These are phyloP conservation scores for Phyllostomus discolor DNA, from an alignment of 2,113 vertebrate genomes.

Conservation along the genomic window DNA sequence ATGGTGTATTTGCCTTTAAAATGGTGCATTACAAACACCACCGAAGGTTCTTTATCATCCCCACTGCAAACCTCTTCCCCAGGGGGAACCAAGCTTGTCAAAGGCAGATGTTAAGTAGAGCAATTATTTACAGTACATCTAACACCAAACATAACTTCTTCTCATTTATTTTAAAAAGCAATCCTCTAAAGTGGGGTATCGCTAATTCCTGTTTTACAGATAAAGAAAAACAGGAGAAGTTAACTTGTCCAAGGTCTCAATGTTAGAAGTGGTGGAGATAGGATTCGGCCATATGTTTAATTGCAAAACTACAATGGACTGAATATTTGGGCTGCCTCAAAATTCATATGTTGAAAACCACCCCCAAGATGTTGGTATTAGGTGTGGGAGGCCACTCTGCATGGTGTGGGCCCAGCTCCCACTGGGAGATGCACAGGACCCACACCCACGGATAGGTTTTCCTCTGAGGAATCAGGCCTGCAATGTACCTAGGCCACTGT, in stretches of 20 bases:
- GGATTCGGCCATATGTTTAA: neutral
- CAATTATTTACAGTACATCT: neutral
- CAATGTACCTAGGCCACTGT: too few relatives aligned
- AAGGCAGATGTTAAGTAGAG: neutral
- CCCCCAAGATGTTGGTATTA: neutral
- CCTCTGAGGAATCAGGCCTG: too few relatives aligned
- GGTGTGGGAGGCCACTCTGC: too few relatives aligned
- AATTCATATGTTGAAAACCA: neutral
- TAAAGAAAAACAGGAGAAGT: neutral
- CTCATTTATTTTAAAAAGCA: neutral
- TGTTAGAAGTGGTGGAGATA: neutral
- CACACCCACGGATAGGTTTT: too few relatives aligned
- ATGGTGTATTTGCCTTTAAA: neutral
- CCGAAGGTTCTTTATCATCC: too few relatives aligned
- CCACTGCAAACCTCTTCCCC: neutral
- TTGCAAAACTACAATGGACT: neutral
- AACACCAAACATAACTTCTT: neutral
- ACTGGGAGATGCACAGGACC: too few relatives aligned
- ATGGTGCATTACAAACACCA: neutral
- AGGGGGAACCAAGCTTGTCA: neutral
- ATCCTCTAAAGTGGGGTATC: neutral
- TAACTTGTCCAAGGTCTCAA: neutral
- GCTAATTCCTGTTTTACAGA: neutral
- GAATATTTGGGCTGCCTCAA: neutral
- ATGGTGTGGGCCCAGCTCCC: too few relatives aligned